Base-by-base conservation (phyloP, 2,113 vertebrate genomes). In the Halichoerus grypus region DNA sequence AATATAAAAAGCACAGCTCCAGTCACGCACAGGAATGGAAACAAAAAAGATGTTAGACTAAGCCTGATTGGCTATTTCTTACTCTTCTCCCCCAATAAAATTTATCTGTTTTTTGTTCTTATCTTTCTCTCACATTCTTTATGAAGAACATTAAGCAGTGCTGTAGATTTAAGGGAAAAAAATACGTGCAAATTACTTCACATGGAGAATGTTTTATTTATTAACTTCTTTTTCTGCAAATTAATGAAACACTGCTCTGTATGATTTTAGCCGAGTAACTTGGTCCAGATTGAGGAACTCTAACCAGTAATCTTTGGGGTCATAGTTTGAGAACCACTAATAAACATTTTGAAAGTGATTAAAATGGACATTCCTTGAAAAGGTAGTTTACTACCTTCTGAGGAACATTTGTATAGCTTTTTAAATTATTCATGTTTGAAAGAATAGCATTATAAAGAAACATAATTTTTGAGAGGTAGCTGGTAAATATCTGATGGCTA, bases 361-460 rank as follows among this genome's bases (percentile, higher is more conserved):
- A 69, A 81, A 83, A 88, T 51, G 53, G 74, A 76, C 14, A n/a
- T 92, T 95, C 31, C 39, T 83, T 95, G 10, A 76, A 93, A 69
- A 74, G 31, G 77, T 80, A 87, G 46, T 61, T 63, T 77, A 76
- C 49, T 82, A 21, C 36, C 65, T 71, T 87, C 51, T 18, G 36
- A 84, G 49, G 39, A 91, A 63, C 39, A 65, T 51, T 83, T 53
- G 36, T 57, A 24, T 31, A 74, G 18, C 59, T 31, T 90, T 76
- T 83, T 9, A 39, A 71, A 42, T 77, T 79, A 90, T 88, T 95
- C 49, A 13, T 69, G 65, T 69, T 57, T n/a, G 57, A 55, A 92
- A 87, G 57, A 36, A 77, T 31, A 83, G 14, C 15, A 36, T 94
- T 85, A 77, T 71, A 57, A 71, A 39, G 42, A 61, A 95, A 72